phyloP scores from a whole-genome alignment of 2,113 vertebrate species.

The Caracal caracal region DNA sequence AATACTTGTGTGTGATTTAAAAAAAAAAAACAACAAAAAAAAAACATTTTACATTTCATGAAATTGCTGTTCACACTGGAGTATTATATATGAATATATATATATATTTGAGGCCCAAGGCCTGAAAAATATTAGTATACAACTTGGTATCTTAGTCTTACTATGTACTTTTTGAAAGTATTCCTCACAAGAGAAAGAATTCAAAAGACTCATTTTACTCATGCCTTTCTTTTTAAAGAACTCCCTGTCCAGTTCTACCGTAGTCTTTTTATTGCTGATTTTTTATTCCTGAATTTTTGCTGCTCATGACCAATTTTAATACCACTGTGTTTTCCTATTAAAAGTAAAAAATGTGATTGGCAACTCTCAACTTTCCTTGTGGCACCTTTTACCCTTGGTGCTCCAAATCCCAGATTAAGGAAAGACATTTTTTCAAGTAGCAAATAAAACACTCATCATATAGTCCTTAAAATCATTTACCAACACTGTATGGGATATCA shows the following conservation, averaged over 20 bases:
- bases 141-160: conserved; percentile 83
- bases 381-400: conserved; percentile 66
- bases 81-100: conserved; percentile 82
- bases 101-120: conserved; percentile 80
- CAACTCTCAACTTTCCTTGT: conserved; percentile 63
- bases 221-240: conserved; percentile 78
- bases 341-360: conserved; percentile 68
- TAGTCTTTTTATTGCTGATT: conserved; percentile 77
- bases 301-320: conserved; percentile 82
- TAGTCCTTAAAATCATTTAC: conserved; percentile 67
- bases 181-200: conserved; percentile 79
- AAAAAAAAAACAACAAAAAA: conserved; percentile 56
- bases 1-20: conserved; percentile 79
- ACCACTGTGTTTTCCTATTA: conserved; percentile 81
- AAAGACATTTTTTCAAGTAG: conserved; percentile 55
- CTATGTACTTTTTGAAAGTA: conserved; percentile 81
- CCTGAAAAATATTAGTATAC: conserved; percentile 79
- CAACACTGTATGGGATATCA: conserved; percentile 57
- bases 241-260: conserved; percentile 73
- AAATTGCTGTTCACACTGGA: conserved; percentile 82
- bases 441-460: conserved; percentile 65
- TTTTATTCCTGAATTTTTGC: conserved; percentile 81
- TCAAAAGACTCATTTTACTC: conserved; percentile 76
- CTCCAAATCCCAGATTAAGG: conserved; percentile 43
- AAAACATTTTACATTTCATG: conserved; percentile 80